These are phyloP conservation scores for Dryadula phaetusa DNA, from an alignment of 2,888 invertebrate genomes.

Conservation along the genomic window DNA sequence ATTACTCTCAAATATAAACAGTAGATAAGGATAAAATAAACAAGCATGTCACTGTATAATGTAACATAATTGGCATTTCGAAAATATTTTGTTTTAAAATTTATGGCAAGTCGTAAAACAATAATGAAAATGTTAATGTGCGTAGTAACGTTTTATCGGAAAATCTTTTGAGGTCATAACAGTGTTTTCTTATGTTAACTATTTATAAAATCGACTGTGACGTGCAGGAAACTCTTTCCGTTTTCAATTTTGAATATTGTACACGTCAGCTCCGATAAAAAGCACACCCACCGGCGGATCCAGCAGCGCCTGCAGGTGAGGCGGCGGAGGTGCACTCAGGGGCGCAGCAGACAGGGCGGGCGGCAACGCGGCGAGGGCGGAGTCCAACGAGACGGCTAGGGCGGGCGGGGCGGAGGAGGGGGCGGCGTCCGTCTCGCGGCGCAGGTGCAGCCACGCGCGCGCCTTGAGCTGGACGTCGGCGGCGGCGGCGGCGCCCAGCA, in stretches of 20 bases:
- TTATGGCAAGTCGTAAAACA: not conserved
- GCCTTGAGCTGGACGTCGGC: slow-evolving; percentile 54
- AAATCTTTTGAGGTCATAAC: no score
- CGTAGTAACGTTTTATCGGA: no score
- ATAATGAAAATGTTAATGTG: no score
- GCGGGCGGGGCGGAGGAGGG: slow-evolving; percentile 16
- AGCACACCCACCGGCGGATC: not conserved
- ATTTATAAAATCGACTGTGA: no score
- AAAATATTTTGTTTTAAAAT: not conserved
- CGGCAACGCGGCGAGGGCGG: slow-evolving; percentile 42
- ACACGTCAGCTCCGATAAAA: no score
- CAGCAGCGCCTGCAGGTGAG: slow-evolving; percentile 33
- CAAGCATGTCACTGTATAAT: not conserved
- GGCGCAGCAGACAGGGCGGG: slow-evolving; percentile 26
- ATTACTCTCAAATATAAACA: not conserved
- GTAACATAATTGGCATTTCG: no score
- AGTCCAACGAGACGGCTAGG: slow-evolving; percentile 25
- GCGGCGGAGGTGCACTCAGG: slow-evolving; percentile 35
- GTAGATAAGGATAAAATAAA: not conserved
- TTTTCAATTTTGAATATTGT: no score
- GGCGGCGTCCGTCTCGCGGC: slow-evolving; percentile 7
- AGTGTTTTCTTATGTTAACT: no score
- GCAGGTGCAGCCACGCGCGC: slow-evolving; percentile 56
- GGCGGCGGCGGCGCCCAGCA: slow-evolving; percentile 49
- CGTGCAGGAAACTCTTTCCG: no score